Evolutionary conservation across 1,140 invertebrate species (phyloP).

Genomic region (Venustaconcha ellipsiformis): DNA sequence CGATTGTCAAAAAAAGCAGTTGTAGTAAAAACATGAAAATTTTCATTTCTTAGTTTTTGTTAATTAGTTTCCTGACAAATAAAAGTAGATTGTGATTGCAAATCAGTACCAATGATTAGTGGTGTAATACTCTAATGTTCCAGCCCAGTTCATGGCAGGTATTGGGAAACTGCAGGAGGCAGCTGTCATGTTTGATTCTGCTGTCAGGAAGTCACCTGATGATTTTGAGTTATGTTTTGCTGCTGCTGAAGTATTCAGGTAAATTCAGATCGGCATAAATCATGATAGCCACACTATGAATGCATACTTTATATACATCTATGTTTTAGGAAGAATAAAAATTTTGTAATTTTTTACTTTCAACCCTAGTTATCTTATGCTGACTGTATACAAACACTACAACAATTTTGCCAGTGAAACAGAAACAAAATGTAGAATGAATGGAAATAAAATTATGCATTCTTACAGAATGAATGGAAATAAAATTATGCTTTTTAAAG

Average conservation of each 20-base stretch:
- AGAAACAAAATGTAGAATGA: too few species aligned
- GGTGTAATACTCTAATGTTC: constrained; percentile 26
- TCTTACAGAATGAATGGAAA: too few species aligned
- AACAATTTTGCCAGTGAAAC: too few species aligned
- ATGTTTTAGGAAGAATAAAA: background rate
- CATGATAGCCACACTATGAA: background rate
- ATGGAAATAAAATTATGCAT: too few species aligned
- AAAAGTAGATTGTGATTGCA: too few species aligned
- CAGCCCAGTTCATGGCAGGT: constrained; percentile 89
- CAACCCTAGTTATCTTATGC: background rate
- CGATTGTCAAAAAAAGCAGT: background rate
- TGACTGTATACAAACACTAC: background rate
- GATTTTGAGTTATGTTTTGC: constrained; percentile 88
- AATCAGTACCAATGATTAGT: background rate
- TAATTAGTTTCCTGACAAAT: background rate
- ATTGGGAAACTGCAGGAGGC: constrained; percentile 83
- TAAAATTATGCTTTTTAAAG: too few species aligned
- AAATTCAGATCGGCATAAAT: constrained; percentile 5
- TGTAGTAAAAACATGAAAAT: background rate
- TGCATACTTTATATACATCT: background rate
- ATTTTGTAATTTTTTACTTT: background rate
- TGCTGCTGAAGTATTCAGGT: constrained; percentile 83
- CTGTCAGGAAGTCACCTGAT: constrained; percentile 80
- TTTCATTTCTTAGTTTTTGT: background rate
- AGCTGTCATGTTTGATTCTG: constrained; percentile 81